These are phyloP conservation scores for Phylloscopus trochiloides DNA, from an alignment of 2,113 vertebrate genomes.

Conservation along the genomic window DNA sequence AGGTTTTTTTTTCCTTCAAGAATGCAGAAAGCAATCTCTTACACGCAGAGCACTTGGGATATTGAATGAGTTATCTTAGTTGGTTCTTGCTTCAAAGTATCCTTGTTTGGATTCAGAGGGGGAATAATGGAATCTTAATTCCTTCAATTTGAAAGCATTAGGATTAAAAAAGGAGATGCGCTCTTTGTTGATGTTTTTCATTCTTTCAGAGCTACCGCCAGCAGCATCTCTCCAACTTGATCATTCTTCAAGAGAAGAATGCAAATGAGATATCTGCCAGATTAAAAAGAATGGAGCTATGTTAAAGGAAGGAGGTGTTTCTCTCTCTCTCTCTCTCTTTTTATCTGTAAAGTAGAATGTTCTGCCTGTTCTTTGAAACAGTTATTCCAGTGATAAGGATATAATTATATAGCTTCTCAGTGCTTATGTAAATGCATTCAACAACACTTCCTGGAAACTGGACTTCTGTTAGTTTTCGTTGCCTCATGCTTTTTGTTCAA, in stretches of 20 bases:
- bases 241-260: slow-evolving; percentile 46
- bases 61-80: background rate
- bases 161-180: slow-evolving; percentile 13
- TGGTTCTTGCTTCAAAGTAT: slow-evolving; percentile 15
- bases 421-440: background rate
- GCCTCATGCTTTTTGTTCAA: background rate
- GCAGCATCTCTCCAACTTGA: background rate
- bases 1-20: background rate
- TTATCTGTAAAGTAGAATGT: background rate
- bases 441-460: background rate
- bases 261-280: slow-evolving; percentile 14
- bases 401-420: background rate
- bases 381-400: slow-evolving; percentile 7
- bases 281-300: slow-evolving; percentile 14
- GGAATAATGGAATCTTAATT: slow-evolving; percentile 48
- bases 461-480: background rate
- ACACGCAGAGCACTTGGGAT: slow-evolving; percentile 3
- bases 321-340: background rate
- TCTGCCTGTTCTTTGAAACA: slow-evolving; percentile 35
- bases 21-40: background rate
- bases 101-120: slow-evolving; percentile 31
- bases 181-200: slow-evolving; percentile 32
- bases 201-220: background rate
- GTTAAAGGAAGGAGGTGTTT: slow-evolving; percentile 21
- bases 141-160: slow-evolving; percentile 51